Percentiles rank a stretch among this genome's conserved stretches.
These are phyloP conservation scores for Drepana arcuata DNA, from an alignment of 1,140 invertebrate species.

Conservation along the genomic window DNA sequence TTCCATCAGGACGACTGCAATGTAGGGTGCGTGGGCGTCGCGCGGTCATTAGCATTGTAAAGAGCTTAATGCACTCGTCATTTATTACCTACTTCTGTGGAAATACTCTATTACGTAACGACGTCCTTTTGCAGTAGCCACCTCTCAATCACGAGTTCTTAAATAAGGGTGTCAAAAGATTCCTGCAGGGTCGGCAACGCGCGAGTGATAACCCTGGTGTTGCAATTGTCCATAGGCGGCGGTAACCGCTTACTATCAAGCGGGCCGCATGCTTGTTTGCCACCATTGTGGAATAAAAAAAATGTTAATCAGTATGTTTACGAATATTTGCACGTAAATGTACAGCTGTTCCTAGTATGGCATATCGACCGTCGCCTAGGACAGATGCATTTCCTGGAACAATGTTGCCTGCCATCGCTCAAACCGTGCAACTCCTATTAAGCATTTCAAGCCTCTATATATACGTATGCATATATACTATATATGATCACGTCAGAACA, in stretches of 20 bases:
- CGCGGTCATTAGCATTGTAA: slow-evolving; percentile 18
- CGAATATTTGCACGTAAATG: slow-evolving; percentile 36
- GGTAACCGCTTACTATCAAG: no score
- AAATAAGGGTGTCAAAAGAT: no score
- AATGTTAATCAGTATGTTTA: slow-evolving; percentile 9
- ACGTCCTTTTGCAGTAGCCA: no score
- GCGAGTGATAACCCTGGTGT: no score
- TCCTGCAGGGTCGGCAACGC: no score
- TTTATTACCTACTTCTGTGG: slow-evolving; percentile 11
- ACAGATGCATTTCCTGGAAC: slow-evolving; percentile 33
- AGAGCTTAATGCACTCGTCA: slow-evolving; percentile 11
- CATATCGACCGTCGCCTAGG: slow-evolving; percentile 22
- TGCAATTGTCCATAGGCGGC: no score
- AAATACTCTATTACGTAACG: no score
- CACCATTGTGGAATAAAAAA: background rate
- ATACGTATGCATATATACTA: background rate
- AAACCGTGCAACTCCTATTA: slow-evolving; percentile 21
- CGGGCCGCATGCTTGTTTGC: no score
- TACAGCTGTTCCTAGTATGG: slow-evolving; percentile 14
- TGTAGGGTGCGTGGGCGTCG: slow-evolving; percentile 9
- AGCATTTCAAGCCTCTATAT: slow-evolving; percentile 4
- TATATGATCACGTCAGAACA: no score
- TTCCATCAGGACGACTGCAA: background rate
- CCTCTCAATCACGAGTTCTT: background rate
- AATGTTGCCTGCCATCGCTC: slow-evolving; percentile 15